These are phyloP conservation scores for Leptinotarsa peninsularis DNA, from an alignment of 2,888 invertebrate species.

Conservation along the genomic window DNA sequence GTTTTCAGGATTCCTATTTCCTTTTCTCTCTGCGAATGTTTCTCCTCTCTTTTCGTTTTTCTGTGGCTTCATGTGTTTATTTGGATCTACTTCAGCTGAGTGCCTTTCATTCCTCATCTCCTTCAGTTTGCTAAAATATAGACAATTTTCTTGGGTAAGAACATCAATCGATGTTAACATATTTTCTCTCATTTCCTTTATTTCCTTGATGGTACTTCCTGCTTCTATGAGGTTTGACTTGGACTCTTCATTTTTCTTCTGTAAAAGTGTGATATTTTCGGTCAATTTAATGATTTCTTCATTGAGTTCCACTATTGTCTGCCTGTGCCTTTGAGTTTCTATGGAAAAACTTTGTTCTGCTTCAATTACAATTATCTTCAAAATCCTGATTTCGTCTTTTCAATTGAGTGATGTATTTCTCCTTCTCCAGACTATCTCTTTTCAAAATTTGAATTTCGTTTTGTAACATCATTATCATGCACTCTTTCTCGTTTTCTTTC, in stretches of 20 bases:
- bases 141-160: too few relatives aligned
- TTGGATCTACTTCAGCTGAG: neutral
- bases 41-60: neutral
- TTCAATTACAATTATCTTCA: neutral
- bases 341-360: neutral
- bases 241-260: neutral
- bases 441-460: conserved; percentile 4
- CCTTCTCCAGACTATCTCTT: too few relatives aligned
- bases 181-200: too few relatives aligned
- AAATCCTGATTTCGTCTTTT: too few relatives aligned
- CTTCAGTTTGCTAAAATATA: neutral
- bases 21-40: conserved; percentile 6
- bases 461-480: neutral
- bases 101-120: conserved; percentile 13
- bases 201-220: neutral
- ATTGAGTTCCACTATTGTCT: neutral
- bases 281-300: neutral
- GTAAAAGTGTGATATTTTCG: neutral
- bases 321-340: neutral
- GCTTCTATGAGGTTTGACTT: neutral
- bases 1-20: conserved; percentile 4
- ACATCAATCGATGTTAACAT: too few relatives aligned
- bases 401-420: too few relatives aligned
- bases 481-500: conserved; percentile 13
- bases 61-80: neutral